phyloP scores from a whole-genome alignment of 2,797 vertebrate species.

The Protonibea diacanthus region DNA sequence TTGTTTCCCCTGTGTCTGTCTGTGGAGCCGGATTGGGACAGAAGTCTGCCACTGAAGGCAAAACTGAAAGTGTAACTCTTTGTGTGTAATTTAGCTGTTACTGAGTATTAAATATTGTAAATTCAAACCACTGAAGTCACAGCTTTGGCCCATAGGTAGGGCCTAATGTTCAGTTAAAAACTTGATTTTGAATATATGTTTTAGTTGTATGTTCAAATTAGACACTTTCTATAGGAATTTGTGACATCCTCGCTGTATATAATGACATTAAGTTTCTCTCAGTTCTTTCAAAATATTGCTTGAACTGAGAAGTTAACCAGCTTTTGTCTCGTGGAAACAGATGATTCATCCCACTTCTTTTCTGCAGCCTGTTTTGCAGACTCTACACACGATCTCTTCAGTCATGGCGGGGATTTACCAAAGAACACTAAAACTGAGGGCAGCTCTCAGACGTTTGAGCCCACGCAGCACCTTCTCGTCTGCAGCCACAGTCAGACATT shows the following conservation, averaged over 20 bases:
- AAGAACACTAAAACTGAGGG: slow-evolving; percentile 47
- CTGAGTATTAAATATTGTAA: background rate
- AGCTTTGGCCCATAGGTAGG: background rate
- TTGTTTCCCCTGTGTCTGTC: no score
- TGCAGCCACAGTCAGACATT: slow-evolving; percentile 3
- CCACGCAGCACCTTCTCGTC: background rate
- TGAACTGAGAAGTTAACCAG: background rate
- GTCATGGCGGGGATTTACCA: slow-evolving; percentile 63
- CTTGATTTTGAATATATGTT: no score
- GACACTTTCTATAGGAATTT: no score
- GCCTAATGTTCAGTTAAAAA: no score
- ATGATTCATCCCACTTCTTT: background rate
- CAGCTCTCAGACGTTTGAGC: slow-evolving; percentile 45
- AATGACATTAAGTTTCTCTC: background rate
- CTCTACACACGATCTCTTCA: background rate
- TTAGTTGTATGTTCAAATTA: no score
- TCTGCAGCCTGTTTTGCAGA: slow-evolving; percentile 12
- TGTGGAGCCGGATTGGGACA: no score
- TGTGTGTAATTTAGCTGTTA: no score
- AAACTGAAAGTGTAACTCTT: no score
- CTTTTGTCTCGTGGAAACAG: background rate
- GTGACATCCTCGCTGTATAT: fast-evolving
- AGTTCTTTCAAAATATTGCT: background rate
- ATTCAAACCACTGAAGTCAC: background rate
- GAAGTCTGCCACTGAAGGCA: no score